Evolutionary conservation across 2,797 vertebrate genomes (phyloP).

Genomic region (Gymnocypris eckloni): DNA sequence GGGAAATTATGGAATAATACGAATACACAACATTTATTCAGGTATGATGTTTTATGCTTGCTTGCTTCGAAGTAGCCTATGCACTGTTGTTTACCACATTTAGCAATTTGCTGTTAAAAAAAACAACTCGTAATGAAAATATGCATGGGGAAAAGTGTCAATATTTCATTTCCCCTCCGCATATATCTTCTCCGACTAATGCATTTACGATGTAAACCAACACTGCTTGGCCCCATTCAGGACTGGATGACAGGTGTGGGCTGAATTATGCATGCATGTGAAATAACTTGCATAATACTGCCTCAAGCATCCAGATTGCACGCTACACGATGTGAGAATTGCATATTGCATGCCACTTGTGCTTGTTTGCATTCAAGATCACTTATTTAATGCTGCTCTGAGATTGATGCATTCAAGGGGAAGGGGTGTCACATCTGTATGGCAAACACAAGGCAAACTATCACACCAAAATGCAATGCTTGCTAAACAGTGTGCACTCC

Average conservation of each 20-base stretch:
- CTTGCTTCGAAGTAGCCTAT: background rate
- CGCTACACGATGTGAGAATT: background rate
- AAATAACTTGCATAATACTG: slow-evolving; percentile 31
- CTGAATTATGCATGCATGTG: slow-evolving; percentile 61
- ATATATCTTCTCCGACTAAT: background rate
- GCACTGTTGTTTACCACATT: background rate
- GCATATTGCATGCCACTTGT: background rate
- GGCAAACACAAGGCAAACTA: slow-evolving; percentile 28
- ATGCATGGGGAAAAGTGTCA: background rate
- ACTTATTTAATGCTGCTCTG: background rate
- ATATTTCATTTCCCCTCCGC: background rate
- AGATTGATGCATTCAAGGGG: slow-evolving; percentile 45
- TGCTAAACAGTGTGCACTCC: slow-evolving; percentile 2
- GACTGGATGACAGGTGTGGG: slow-evolving; percentile 70
- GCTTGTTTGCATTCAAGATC: background rate
- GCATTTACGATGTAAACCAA: slow-evolving; percentile 67
- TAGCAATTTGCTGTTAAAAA: background rate
- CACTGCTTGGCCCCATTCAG: slow-evolving; percentile 63
- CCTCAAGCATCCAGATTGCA: background rate
- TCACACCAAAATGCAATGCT: slow-evolving; percentile 40
- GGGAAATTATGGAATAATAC: slow-evolving; percentile 75
- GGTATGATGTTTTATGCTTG: slow-evolving; percentile 64
- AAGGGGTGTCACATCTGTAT: slow-evolving; percentile 61
- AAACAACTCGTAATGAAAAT: background rate
- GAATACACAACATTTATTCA: slow-evolving; percentile 60